Conservation (phyloP, 2,797 vertebrate species). For the Meda fulgida region DNA sequence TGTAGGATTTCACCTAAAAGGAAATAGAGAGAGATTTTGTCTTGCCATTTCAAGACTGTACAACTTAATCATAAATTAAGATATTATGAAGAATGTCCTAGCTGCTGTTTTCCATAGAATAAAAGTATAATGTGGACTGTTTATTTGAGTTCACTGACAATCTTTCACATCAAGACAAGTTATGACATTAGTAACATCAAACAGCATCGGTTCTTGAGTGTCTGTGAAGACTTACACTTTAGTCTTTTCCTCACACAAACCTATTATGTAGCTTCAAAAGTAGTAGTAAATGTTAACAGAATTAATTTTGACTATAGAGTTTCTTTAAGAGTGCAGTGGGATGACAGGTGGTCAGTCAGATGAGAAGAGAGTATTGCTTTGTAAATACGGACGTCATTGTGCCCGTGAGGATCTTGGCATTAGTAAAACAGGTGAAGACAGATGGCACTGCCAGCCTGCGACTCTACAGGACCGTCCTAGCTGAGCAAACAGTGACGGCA, state of each 20-base stretch:
- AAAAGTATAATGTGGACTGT: not conserved
- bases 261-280: no score
- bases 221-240: no score
- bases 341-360: not conserved
- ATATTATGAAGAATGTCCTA: not conserved
- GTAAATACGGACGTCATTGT: conserved; percentile 24
- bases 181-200: not conserved
- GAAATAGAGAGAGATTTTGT: not conserved
- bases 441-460: conserved; percentile 47
- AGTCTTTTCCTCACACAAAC: no score
- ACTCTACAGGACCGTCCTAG: conserved; percentile 37
- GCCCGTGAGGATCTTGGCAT: not conserved
- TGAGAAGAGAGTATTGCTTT: not conserved
- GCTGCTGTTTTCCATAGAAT: not conserved
- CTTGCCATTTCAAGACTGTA: not conserved
- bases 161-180: not conserved
- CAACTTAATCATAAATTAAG: not conserved
- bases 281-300: not conserved
- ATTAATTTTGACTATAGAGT: not conserved
- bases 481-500: conserved; percentile 42
- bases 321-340: not conserved
- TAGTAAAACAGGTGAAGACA: conserved; percentile 51
- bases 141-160: not conserved
- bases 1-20: not conserved
- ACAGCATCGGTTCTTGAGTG: not conserved